Evolutionary conservation across 2,888 invertebrate genomes (phyloP), one percentile per base, ranked within the genome.

Genomic region (Lymantria monacha): DNA sequence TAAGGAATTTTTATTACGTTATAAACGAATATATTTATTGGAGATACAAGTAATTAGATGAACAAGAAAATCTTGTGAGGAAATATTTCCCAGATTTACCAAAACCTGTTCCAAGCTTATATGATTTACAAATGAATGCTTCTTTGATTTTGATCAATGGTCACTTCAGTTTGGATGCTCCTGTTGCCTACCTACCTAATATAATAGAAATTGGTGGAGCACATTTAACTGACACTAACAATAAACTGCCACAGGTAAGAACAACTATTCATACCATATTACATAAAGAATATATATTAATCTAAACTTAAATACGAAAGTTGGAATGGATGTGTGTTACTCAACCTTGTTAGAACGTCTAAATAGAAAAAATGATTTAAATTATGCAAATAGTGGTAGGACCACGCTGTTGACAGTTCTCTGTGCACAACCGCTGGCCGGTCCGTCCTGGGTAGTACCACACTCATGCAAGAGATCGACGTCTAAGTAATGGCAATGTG

Each of bases 181-280:
- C 92, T 0, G 72, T 80, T 7, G 93, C 93, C 0, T 81, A 89
- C 22, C 79, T 92, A 1, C 93, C 93, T 0, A 93, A 92, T 66
- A 80, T 93, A 53, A 78, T 93, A 1, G 92, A 93, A 65, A 85
- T 94, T 46, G 93, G 93, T 13, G 93, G 93, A 30, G 70, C 89
- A 44, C 93, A 94, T 74, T 71, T 92, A 7, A 79, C 76, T 12
- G 71, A 77, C 38, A 83, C 75, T 56, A 73, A 79, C 37, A 65
- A 58, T 0, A 64, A 75, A 46, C 72, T 91, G 11, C 84, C 90
- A 7, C 48, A 74, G 63, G 89, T 88, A 66, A 65, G 70, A 64
- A 36, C 2, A 36, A 36, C 11, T 36, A 8, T 9, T 31, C 31
- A 31, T 22, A 5, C 5, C 22, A 22, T 22, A 22, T 22, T 22